These are phyloP conservation scores for Cataglyphis cursor DNA, from an alignment of 2,888 invertebrate species.

Conservation along the genomic window DNA sequence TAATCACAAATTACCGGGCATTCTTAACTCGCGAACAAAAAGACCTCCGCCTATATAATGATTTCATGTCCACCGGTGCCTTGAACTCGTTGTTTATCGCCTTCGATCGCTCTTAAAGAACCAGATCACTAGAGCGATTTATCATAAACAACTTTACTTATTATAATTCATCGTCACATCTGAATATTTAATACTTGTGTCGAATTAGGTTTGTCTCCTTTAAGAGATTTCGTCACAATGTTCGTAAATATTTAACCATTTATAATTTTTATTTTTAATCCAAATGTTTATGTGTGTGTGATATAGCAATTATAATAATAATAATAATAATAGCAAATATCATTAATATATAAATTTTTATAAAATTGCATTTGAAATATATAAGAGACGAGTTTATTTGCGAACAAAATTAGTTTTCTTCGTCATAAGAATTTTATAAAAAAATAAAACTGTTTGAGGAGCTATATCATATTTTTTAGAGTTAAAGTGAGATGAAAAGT, in stretches of 20 bases:
- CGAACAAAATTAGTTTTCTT: background rate
- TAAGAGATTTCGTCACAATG: background rate
- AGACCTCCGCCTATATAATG: constrained; percentile 68
- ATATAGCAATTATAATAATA: too few relatives aligned
- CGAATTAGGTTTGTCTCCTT: background rate
- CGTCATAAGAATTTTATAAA: background rate
- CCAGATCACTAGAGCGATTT: background rate
- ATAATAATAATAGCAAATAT: background rate
- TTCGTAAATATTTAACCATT: background rate
- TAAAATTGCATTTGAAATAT: background rate
- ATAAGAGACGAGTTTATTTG: background rate
- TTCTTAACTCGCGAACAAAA: constrained; percentile 71
- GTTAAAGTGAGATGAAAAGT: background rate
- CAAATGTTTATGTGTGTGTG: background rate
- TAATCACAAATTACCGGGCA: constrained; percentile 78
- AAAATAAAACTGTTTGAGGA: background rate
- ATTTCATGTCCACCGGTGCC: constrained; percentile 68
- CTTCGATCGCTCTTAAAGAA: constrained; percentile 59
- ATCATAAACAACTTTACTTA: background rate
- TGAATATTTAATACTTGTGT: background rate
- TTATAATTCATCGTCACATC: background rate
- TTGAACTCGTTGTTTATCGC: constrained; percentile 63
- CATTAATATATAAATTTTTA: background rate
- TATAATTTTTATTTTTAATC: background rate
- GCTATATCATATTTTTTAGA: background rate